Evolutionary conservation across 1,140 invertebrate species (phyloP).

Genomic region (Cyrtorhinus lividipennis): DNA sequence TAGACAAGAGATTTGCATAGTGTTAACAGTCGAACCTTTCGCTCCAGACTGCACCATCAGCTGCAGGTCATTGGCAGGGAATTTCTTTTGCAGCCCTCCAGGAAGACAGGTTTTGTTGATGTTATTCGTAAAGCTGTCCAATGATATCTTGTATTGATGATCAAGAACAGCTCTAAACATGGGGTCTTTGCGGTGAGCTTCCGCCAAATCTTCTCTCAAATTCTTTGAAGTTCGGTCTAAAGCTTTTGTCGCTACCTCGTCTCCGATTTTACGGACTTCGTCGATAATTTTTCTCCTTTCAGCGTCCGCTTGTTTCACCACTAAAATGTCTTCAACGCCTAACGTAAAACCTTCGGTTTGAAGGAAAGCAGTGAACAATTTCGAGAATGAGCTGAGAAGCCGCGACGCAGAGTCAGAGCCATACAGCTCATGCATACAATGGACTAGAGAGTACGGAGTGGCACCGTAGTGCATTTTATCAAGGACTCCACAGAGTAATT

Average conservation of each 20-base stretch:
- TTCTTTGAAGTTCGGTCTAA: conserved; percentile 36
- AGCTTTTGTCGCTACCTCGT: conserved; percentile 47
- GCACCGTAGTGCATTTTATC: conserved; percentile 96
- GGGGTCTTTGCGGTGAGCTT: conserved; percentile 48
- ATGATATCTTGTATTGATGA: conserved; percentile 63
- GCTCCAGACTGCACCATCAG: conserved; percentile 97
- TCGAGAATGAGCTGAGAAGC: conserved; percentile 76
- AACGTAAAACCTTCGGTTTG: conserved; percentile 85
- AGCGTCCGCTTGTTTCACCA: conserved; percentile 52
- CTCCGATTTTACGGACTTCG: conserved; percentile 41
- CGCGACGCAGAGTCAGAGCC: conserved; percentile 67
- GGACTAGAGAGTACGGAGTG: conserved; percentile 82
- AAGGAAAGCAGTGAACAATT: conserved; percentile 80
- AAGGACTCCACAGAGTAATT: conserved; percentile 82
- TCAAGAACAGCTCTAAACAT: conserved; percentile 69
- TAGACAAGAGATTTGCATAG: conserved; percentile 93
- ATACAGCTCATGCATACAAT: conserved; percentile 89
- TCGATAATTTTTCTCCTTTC: conserved; percentile 56
- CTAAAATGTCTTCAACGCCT: conserved; percentile 87
- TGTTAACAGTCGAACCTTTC: conserved; percentile 92
- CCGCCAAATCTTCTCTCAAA: conserved; percentile 32
- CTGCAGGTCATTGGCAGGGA: conserved; percentile 91
- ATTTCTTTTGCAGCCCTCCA: conserved; percentile 64
- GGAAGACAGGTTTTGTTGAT: conserved; percentile 76
- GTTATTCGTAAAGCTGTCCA: conserved; percentile 75